These are phyloP conservation scores for Melinaea menophilus DNA, from an alignment of 2,888 invertebrate genomes.

Conservation along the genomic window DNA sequence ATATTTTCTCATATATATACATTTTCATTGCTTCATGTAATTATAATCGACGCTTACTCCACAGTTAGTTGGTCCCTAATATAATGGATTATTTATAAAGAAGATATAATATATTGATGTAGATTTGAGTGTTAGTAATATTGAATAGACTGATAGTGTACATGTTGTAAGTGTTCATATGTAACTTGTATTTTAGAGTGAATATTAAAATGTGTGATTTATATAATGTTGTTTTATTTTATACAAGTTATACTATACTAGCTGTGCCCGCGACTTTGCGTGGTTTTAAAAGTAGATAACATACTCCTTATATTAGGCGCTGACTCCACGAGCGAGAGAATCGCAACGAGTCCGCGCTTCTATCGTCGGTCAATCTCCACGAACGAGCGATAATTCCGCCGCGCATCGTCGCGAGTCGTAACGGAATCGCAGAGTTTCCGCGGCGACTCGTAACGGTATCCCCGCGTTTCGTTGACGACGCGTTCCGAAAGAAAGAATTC, in stretches of 20 bases:
- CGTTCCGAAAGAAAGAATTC: too few species aligned
- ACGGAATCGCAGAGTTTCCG: too few species aligned
- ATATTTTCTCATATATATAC: background rate
- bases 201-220: constrained; percentile 45
- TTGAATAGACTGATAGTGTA: constrained; percentile 53
- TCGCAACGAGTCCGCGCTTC: too few species aligned
- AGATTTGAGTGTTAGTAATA: constrained; percentile 36
- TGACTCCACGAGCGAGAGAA: too few species aligned
- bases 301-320: too few species aligned
- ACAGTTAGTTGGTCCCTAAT: constrained; percentile 28
- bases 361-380: too few species aligned
- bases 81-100: constrained; percentile 39
- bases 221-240: constrained; percentile 31
- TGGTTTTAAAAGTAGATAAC: too few species aligned
- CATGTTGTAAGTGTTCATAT: constrained; percentile 39
- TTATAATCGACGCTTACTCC: background rate
- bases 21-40: background rate
- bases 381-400: too few species aligned
- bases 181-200: constrained; percentile 41
- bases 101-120: constrained; percentile 54
- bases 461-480: too few species aligned
- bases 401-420: too few species aligned
- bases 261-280: background rate
- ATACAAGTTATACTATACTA: background rate
- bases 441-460: too few species aligned